Conservation (phyloP, 2,113 vertebrate genomes). For the Psilopogon haemacephalus region DNA sequence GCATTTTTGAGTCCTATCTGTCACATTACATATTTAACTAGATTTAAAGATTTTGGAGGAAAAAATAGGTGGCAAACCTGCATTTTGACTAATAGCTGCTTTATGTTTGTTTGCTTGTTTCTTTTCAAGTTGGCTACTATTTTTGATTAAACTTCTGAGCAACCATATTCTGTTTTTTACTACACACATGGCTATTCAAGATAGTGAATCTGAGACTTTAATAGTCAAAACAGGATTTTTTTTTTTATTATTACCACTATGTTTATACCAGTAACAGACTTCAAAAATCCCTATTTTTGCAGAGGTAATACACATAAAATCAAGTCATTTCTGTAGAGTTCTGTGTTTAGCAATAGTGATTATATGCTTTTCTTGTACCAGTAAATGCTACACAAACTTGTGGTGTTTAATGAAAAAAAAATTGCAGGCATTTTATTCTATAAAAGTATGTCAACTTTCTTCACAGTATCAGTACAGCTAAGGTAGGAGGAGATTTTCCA, state of each 20-base stretch:
- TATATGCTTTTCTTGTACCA: not conserved
- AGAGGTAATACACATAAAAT: not conserved
- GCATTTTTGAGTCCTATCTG: not conserved
- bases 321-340: not conserved
- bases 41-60: not conserved
- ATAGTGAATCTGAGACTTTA: not conserved
- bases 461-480: no score
- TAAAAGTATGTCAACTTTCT: not conserved
- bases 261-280: not conserved
- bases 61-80: not conserved
- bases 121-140: not conserved
- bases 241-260: not conserved
- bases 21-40: constrained; percentile 1
- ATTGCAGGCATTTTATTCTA: not conserved
- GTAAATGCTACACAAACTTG: not conserved
- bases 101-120: not conserved
- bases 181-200: not conserved
- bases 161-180: not conserved
- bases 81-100: not conserved
- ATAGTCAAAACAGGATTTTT: not conserved
- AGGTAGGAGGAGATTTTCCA: not conserved
- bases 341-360: not conserved
- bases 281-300: constrained; percentile 39
- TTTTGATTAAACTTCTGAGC: constrained; percentile 48
- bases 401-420: not conserved